These are phyloP conservation scores for Phasia obesa DNA, from an alignment of 2,888 invertebrate genomes.

Conservation along the genomic window DNA sequence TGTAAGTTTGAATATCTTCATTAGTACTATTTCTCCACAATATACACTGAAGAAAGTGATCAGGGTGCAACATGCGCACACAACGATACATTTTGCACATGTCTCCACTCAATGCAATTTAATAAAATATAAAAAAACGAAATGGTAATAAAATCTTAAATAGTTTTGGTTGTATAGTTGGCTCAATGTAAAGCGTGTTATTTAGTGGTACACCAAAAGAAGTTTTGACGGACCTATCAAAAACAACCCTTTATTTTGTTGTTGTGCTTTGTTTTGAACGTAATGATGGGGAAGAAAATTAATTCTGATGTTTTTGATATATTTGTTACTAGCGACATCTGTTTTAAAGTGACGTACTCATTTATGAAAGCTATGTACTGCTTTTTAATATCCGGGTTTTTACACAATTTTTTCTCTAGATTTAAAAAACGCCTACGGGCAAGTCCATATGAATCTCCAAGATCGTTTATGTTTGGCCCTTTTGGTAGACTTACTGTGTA, in stretches of 20 bases:
- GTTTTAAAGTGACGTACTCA: conserved; percentile 48
- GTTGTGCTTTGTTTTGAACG: conserved; percentile 41
- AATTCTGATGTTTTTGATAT: neutral
- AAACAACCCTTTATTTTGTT: conserved; percentile 15
- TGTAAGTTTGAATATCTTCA: conserved; percentile 52
- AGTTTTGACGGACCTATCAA: conserved; percentile 40
- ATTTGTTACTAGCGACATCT: neutral
- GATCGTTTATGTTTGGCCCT: neutral
- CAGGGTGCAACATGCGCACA: conserved; percentile 55
- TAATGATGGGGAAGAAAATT: conserved; percentile 46
- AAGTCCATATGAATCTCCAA: conserved; percentile 57
- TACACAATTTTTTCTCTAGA: conserved; percentile 56
- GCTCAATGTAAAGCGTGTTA: conserved; percentile 22
- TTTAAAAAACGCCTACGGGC: conserved; percentile 47
- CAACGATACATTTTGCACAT: conserved; percentile 68
- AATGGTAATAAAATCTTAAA: conserved; percentile 55
- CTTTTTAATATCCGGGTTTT: conserved; percentile 1
- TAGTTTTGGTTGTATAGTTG: conserved; percentile 55
- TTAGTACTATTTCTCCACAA: conserved; percentile 51
- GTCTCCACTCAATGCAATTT: conserved; percentile 54
- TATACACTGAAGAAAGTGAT: conserved; percentile 62
- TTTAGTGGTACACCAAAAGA: conserved; percentile 33
- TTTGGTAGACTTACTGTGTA: conserved; percentile 42
- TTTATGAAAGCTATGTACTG: conserved; percentile 45
- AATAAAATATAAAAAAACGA: conserved; percentile 60